These are phyloP conservation scores for Tretioscincus oriximinensis DNA, from an alignment of 2,113 vertebrate genomes.

Conservation along the genomic window DNA sequence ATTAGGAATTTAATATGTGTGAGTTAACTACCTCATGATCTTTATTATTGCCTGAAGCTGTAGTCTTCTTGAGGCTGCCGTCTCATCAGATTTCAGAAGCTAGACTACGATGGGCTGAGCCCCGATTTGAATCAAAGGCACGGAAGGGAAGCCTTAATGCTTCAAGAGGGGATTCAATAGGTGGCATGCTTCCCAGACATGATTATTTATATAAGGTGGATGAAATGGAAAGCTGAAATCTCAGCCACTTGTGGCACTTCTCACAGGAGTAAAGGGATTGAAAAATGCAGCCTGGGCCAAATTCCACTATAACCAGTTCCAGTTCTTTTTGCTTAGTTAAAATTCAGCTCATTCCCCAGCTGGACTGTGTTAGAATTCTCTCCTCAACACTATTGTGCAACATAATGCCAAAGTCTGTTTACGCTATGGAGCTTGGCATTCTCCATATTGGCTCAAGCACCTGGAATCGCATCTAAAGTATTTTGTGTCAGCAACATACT, in stretches of 20 bases:
- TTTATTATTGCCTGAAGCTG: conserved; percentile 53
- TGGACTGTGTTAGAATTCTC: conserved; percentile 22
- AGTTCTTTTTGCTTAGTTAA: conserved; percentile 26
- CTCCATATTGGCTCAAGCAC: conserved; percentile 12
- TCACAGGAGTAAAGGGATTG: conserved; percentile 18
- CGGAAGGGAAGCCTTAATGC: conserved; percentile 3
- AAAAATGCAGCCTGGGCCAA: conserved; percentile 10
- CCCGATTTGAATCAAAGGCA: conserved; percentile 12
- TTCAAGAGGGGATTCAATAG: conserved; percentile 33
- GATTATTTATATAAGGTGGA: conserved; percentile 21
- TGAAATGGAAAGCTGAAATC: conserved; percentile 25
- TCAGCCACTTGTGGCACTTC: conserved; percentile 29
- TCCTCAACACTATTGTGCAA: conserved; percentile 20
- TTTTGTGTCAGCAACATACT: conserved; percentile 6
- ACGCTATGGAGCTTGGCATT: conserved; percentile 20
- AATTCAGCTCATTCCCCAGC: conserved; percentile 24
- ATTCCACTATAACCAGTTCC: conserved; percentile 28
- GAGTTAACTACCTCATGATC: conserved; percentile 57
- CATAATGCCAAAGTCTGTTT: conserved; percentile 27
- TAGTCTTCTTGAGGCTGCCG: conserved; percentile 20
- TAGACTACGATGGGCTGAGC: neutral
- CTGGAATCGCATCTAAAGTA: conserved; percentile 22
- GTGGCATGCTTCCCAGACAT: conserved; percentile 29
- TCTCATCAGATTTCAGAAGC: conserved; percentile 28
- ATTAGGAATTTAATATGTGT: conserved; percentile 64